Evolutionary conservation across 30 jellyfish, hydroid and myxozoan species (phyloP).

Genomic region (Phacellophora camtschatica): DNA sequence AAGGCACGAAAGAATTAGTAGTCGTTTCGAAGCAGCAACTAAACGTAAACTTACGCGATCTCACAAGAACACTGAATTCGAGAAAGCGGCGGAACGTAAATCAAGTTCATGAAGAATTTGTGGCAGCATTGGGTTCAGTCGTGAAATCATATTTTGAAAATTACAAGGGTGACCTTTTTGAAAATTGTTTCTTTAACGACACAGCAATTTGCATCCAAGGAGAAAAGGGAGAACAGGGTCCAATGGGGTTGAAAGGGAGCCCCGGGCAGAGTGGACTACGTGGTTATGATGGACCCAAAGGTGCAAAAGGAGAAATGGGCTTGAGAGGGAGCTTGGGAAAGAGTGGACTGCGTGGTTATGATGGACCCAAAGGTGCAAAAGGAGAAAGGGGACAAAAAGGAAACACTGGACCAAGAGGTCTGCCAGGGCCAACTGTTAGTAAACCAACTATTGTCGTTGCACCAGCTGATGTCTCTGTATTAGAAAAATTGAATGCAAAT

Average conservation of each 20-base stretch:
- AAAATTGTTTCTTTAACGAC: conserved; percentile 18
- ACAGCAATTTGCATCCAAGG: conserved; percentile 44
- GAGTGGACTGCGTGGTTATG: conserved; percentile 15
- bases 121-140: not conserved
- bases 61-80: too few relatives aligned
- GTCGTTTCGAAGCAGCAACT: too few relatives aligned
- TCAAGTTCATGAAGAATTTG: not conserved
- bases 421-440: conserved; percentile 44
- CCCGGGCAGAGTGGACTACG: conserved; percentile 27
- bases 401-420: conserved; percentile 36
- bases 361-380: conserved; percentile 6
- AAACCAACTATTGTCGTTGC: not conserved
- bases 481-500: not conserved
- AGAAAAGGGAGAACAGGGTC: conserved; percentile 15
- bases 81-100: not conserved
- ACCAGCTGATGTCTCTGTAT: not conserved
- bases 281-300: conserved; percentile 12
- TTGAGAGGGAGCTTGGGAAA: conserved; percentile 18
- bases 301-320: conserved; percentile 10
- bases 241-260: conserved; percentile 24
- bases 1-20: too few relatives aligned
- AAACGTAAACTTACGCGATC: too few relatives aligned
- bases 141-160: not conserved
- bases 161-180: not conserved
- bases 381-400: conserved; percentile 30